Evolutionary conservation across 2,113 vertebrate species (phyloP).

Genomic region (Varanus komodoensis): DNA sequence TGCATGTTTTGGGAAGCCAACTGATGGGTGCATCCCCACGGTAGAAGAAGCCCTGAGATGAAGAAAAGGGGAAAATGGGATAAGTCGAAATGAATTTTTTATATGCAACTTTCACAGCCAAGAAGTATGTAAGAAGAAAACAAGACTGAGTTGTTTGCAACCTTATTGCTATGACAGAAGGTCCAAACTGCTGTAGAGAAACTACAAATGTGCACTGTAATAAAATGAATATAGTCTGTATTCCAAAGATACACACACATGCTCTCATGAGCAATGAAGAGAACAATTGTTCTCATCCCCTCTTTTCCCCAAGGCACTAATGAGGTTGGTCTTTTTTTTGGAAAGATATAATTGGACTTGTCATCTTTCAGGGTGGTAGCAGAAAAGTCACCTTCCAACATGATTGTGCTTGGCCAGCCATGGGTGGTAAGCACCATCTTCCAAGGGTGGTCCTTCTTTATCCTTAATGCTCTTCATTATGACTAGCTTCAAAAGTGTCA

Average conservation of each 20-base stretch:
- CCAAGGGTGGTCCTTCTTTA: slow-evolving; percentile 34
- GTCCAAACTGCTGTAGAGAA: slow-evolving; percentile 26
- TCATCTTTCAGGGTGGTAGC: slow-evolving; percentile 17
- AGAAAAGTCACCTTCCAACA: background rate
- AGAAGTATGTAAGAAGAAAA: slow-evolving; percentile 16
- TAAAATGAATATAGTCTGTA: slow-evolving; percentile 15
- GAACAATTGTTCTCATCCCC: slow-evolving; percentile 43
- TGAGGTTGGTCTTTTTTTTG: background rate
- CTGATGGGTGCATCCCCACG: background rate
- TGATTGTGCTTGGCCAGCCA: slow-evolving; percentile 39
- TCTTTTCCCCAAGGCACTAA: slow-evolving; percentile 26
- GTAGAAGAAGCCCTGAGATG: background rate
- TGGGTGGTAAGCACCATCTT: slow-evolving; percentile 41
- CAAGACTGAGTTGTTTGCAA: background rate
- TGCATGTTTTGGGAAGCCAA: slow-evolving; percentile 9
- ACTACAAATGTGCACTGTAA: slow-evolving; percentile 4
- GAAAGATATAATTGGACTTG: slow-evolving; percentile 42
- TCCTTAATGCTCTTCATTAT: slow-evolving; percentile 30
- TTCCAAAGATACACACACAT: background rate
- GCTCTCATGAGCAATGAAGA: background rate
- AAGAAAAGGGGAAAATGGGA: background rate
- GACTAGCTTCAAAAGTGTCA: slow-evolving; percentile 31
- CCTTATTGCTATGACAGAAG: background rate
- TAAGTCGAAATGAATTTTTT: background rate
- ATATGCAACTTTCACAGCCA: background rate